Evolutionary conservation across 2,113 vertebrate species (phyloP), one percentile per base, ranked within the genome.

Genomic region (Myiopsitta monachus): DNA sequence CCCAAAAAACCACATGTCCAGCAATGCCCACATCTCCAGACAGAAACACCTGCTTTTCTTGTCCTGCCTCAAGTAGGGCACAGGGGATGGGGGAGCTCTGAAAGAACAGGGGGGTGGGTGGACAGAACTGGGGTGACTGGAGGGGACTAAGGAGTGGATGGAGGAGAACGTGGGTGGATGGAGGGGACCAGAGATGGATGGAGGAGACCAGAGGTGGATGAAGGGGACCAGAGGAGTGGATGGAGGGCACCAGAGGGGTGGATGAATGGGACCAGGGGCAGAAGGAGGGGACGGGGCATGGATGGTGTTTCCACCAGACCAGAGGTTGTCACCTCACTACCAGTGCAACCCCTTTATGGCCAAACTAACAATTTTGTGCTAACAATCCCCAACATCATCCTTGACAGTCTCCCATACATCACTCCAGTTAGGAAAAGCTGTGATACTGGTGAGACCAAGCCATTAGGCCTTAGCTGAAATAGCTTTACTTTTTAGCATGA

Each of bases 21-120:
- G 18, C 51, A 72, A 11, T 12, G 22, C 18, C 30, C 1, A 0
- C 4, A 9, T 27, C 33, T 55, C 41, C 0, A 1, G 51, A 4
- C 0, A 44, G 26, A 43, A 39, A 21, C 1, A 1, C 15, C 3
- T 23, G 3, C 49, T 22, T 12, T 7, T 17, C 12, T 1, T 2
- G 3, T 8, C 46, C 5, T 16, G 46, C 31, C 55, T 8, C 0
- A 0, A 44, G 52, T 23, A 7, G 0, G 4, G 14, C 0, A 1
- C n/a, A 11, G 17, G 4, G 30, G 39, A 15, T 3, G 10, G 3
- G 24, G 1, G 1, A n/a, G 16, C 30, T 16, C 51, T 3, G 49
- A 24, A 10, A 31, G 19, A 21, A 3, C 3, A 0, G 0, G 11
- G 23, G 23, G 14, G 18, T 0, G 26, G 39, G 11, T 5, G 17